These are phyloP conservation scores for Salticus scenicus DNA, from an alignment of 2,888 invertebrate species.

Conservation along the genomic window DNA sequence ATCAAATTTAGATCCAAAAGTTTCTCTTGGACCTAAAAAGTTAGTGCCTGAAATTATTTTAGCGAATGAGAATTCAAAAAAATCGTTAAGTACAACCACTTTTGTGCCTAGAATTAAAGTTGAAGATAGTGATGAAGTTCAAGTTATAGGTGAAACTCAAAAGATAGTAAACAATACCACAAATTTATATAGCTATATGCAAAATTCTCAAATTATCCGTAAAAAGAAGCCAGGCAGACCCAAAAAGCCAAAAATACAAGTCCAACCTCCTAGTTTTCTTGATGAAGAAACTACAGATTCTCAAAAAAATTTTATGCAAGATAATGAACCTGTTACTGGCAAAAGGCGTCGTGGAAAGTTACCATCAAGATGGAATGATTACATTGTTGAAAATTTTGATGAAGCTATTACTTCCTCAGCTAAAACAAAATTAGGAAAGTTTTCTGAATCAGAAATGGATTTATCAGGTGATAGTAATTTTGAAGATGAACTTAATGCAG, in stretches of 20 bases:
- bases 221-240: constrained; percentile 64
- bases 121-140: constrained; percentile 49
- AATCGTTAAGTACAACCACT: constrained; percentile 8
- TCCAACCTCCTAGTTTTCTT: constrained; percentile 25
- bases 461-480: constrained; percentile 56
- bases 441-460: constrained; percentile 64
- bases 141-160: constrained; percentile 34
- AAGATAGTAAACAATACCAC: not conserved
- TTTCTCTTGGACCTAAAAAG: constrained; percentile 54
- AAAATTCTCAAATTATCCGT: not conserved
- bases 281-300: constrained; percentile 61
- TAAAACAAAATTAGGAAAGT: constrained; percentile 53
- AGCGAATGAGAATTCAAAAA: constrained; percentile 16
- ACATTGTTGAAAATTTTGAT: constrained; percentile 67
- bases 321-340: constrained; percentile 8
- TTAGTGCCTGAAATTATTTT: constrained; percentile 39
- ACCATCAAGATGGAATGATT: constrained; percentile 68
- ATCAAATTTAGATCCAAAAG: constrained; percentile 64
- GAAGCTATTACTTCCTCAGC: constrained; percentile 61
- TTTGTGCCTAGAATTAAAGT: constrained; percentile 34
- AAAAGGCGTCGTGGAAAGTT: constrained; percentile 51
- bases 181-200: constrained; percentile 37
- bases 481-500: constrained; percentile 47
- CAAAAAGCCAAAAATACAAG: constrained; percentile 44
- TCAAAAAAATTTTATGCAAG: constrained; percentile 25